These are phyloP conservation scores for Mellilla xanthometata DNA, from an alignment of 2,888 invertebrate genomes.

Conservation along the genomic window DNA sequence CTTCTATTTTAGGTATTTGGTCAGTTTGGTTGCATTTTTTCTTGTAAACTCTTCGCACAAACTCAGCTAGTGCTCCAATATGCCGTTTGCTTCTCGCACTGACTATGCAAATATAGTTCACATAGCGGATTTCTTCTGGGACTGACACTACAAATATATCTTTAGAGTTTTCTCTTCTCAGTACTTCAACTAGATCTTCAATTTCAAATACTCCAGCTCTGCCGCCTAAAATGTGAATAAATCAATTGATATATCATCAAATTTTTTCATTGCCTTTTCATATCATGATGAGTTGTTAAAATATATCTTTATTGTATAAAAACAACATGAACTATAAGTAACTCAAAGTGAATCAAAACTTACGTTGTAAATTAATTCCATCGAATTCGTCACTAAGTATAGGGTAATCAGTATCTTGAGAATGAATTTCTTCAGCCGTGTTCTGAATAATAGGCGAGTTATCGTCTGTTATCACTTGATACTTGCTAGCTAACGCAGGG, in stretches of 20 bases:
- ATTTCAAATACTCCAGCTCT: constrained; percentile 93
- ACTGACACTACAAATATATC: constrained; percentile 92
- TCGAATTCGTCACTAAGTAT: constrained; percentile 83
- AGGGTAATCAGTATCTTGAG: constrained; percentile 48
- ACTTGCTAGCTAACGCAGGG: constrained; percentile 82
- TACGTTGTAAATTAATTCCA: constrained; percentile 83
- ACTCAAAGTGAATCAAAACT: constrained; percentile 38
- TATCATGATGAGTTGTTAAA: neutral
- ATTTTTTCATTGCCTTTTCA: too few relatives aligned
- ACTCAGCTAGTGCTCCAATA: constrained; percentile 88
- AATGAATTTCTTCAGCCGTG: constrained; percentile 85
- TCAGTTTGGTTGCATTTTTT: constrained; percentile 85
- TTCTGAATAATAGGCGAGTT: constrained; percentile 88
- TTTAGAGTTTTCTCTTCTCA: constrained; percentile 89
- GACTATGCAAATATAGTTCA: constrained; percentile 92
- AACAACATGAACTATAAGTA: neutral
- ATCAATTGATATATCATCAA: too few relatives aligned
- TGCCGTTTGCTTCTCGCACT: constrained; percentile 89
- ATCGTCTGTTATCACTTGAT: constrained; percentile 87
- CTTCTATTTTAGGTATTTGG: constrained; percentile 89
- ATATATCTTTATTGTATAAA: neutral
- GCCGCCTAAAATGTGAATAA: constrained; percentile 86
- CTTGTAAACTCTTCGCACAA: constrained; percentile 90
- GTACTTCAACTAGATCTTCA: constrained; percentile 90
- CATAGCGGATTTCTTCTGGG: constrained; percentile 89